phyloP scores from a whole-genome alignment of 1,140 invertebrate genomes.

The Melitaea cinxia region DNA sequence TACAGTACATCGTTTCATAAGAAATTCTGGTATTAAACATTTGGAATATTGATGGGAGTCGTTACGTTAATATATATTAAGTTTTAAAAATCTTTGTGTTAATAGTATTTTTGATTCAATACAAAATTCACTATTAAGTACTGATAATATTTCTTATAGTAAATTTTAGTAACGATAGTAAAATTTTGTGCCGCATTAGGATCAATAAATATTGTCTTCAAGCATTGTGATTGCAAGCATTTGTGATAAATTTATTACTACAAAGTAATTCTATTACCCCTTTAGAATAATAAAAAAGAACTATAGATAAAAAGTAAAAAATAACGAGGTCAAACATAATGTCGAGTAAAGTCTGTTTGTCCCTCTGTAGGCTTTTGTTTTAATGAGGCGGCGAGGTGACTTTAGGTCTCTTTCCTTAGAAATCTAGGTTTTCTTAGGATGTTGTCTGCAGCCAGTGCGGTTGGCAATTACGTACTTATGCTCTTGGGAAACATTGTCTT shows the following conservation, averaged over 20 bases:
- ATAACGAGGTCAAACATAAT: conserved; percentile 32
- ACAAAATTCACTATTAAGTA: too few species aligned
- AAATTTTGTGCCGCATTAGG: too few species aligned
- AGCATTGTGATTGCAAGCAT: too few species aligned
- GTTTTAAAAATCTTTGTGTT: not conserved
- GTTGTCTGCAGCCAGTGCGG: not conserved
- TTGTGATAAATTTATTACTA: too few species aligned
- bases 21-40: too few species aligned
- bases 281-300: conserved; percentile 1
- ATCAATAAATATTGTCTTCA: too few species aligned
- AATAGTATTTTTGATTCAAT: not conserved
- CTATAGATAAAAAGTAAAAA: conserved; percentile 28
- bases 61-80: too few species aligned
- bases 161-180: too few species aligned
- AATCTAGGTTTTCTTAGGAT: conserved; percentile 31
- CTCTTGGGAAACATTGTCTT: conserved; percentile 12
- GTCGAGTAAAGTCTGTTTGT: conserved; percentile 31
- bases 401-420: conserved; percentile 11
- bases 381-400: conserved; percentile 28
- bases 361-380: conserved; percentile 24
- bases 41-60: too few species aligned
- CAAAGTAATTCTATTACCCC: conserved; percentile 14
- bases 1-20: not conserved
- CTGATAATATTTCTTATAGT: too few species aligned
- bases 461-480: conserved; percentile 23